Base-by-base conservation (phyloP, 2,113 vertebrate genomes). In the Eptatretus burgeri region DNA sequence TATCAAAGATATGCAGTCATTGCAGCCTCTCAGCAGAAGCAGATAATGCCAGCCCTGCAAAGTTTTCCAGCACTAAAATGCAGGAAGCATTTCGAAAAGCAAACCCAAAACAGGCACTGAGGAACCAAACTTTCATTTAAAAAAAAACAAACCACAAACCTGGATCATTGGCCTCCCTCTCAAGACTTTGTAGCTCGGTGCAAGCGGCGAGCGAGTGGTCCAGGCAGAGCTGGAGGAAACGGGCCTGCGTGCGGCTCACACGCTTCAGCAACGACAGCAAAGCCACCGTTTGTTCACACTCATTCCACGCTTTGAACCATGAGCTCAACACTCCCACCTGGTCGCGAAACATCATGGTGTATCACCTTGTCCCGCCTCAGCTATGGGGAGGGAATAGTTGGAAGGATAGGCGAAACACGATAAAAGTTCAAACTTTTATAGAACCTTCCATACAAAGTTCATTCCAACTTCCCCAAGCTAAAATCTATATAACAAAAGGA, bases 241-340 rank as follows among this genome's bases (percentile, higher is more conserved):
- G 84, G 49, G 85, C 85, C 70, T 93, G 87, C 64, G 87, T 93
- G 70, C 83, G 82, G 60, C 81, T 86, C 65, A 82, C 80, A 63
- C 82, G 78, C 75, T 91, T 91, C 71, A 93, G 76, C 70, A 93
- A 79, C 5, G 86, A 85, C 63, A 93, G 74, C 68, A 93, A 79
- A 27, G 87, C 87, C 74, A 93, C 87, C 5, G 87, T 93, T 77
- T 93, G 87, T 71, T 93, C 87, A 65, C 87, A 93, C 74, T 93
- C 87, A 66, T 89, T 93, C 87, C 87, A 93, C 73, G 82, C 81
- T 70, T 84, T 84, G 73, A 93, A 93, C 85, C 87, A 93, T 70
- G 85, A 83, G 64, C 84, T 82, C 64, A 93, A 76, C 71, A 89
- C 82, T 74, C 84, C 81, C 72, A 93, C 85, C 76, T 93, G 87